Base-by-base conservation (phyloP, 2,888 invertebrate genomes). In the Selenia dentaria region DNA sequence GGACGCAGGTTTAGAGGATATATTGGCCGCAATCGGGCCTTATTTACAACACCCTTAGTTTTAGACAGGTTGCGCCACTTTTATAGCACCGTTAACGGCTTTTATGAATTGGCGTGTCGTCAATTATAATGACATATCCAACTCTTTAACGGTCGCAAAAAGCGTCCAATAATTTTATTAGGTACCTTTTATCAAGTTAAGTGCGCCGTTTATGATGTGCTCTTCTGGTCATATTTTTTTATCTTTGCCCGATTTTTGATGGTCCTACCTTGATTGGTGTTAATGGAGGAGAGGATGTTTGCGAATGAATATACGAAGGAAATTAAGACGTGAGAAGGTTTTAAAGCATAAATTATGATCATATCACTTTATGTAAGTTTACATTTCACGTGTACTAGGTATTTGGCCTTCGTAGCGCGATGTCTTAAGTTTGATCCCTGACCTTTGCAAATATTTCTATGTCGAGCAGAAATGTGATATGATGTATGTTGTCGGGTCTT, bases 21-120 rank as follows among this genome's bases (percentile, higher is more conserved):
- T 81, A 80, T 75, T 70, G 76, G 64, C 67, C 60, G 74, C 78
- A 76, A 79, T 79, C 70, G 53, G 62, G 53, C 57, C 52, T 82
- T 70, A 81, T 74, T 74, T 75, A 77, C 74, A 68, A 56, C 74
- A 51, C 70, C 64, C 67, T 53, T 40, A 46, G 35, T 54, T 57
- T 59, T 53, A 54, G 62, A 63, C 66, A 60, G 65, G 62, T 57
- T 62, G 57, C 63, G 52, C 57, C 54, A 40, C 57, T 51, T 77
- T 74, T 75, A 77, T 68, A 42, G 56, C 37, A 51, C 62, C 50
- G 53, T 63, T 68, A 68, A 67, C 71, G 61, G 65, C 51, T 55
- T 42, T 57, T 57, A 61, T 60, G 67, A 64, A 71, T 69, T 73
- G 74, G 64, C 71, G 70, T 74, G 64, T 74, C 70, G 62, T 70